Percentiles rank a stretch among this genome's conserved stretches.
These are phyloP conservation scores for Amphiprion clarkii DNA, from an alignment of 2,797 vertebrate species.

Conservation along the genomic window DNA sequence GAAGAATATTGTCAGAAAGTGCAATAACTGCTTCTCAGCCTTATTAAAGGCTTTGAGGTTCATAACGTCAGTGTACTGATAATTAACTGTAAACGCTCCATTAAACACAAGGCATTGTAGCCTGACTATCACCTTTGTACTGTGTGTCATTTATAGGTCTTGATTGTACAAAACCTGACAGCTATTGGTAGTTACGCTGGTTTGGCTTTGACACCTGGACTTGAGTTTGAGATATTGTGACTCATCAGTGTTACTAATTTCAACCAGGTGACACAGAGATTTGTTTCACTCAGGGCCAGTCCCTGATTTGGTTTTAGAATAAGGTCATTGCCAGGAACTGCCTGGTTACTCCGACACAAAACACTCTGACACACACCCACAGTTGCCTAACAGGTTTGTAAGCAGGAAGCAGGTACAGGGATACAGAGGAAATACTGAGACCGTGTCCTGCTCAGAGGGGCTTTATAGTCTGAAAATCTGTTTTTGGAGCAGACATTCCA, in stretches of 20 bases:
- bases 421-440: constrained; percentile 41
- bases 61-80: constrained; percentile 48
- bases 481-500: constrained; percentile 59
- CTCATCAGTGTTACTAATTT: constrained; percentile 25
- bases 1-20: constrained; percentile 65
- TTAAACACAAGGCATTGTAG: constrained; percentile 65
- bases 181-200: too few relatives aligned
- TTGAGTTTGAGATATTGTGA: not conserved
- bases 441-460: constrained; percentile 39
- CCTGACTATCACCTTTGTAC: constrained; percentile 48
- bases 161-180: not conserved
- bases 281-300: constrained; percentile 3
- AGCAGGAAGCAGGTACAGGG: constrained; percentile 39
- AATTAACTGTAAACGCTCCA: constrained; percentile 58
- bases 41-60: constrained; percentile 40
- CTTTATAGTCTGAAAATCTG: constrained; percentile 57
- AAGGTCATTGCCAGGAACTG: constrained; percentile 24
- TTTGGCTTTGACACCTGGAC: too few relatives aligned
- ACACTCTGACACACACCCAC: constrained; percentile 20
- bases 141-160: constrained; percentile 37
- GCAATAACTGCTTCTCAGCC: constrained; percentile 71
- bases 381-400: constrained; percentile 60
- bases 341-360: constrained; percentile 19
- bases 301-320: constrained; percentile 32
- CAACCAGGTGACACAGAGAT: constrained; percentile 18